Base-by-base conservation (phyloP, 2,113 vertebrate species). In the Eolophus roseicapilla region DNA sequence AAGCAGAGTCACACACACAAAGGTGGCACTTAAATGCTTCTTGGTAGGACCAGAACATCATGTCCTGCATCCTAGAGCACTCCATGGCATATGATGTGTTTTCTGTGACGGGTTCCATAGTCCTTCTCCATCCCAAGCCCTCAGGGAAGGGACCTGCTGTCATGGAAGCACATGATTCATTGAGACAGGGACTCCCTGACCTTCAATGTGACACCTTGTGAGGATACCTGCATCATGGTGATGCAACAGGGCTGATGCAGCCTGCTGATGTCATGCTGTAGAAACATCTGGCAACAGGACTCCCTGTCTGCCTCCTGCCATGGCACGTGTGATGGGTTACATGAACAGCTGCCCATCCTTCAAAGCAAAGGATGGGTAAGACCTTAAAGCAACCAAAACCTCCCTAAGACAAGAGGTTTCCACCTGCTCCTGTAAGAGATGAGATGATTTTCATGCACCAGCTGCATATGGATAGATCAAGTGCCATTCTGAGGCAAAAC, bases 401-500 rank as follows among this genome's bases (percentile, higher is more conserved):
- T 10, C 11, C 13, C 11, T 0, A 6, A 28, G 12, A 3, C 16
- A 28, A 63, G 79, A 0, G 4, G 65, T 3, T 87, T 69, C 47
- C 73, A 33, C 52, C 10, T 33, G 37, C 17, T 4, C 18, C 52
- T 10, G 44, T 1, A 18, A n/a, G 46, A 21, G 29, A 3, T 7
- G 44, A 37, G 82, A 47, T 43, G 68, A 27, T 27, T 50, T 41
- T 60, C 31, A 19, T 3, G 17, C 0, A 33, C 17, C 55, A 8
- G 6, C 13, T 50, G 1, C 4, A 2, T 9, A 43, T 29, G 18
- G 0, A 6, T 2, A 6, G 67, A 20, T 25, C 50, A 21, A n/a
- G 7, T 0, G 0, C 11, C 9, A 9, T 20, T 49, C 3, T 0
- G 16, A 35, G 68, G 50, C 16, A 65, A 74, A 95, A 83, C 7